Conservation (phyloP, 2,888 invertebrate species). For the Coelopa pilipes region DNA sequence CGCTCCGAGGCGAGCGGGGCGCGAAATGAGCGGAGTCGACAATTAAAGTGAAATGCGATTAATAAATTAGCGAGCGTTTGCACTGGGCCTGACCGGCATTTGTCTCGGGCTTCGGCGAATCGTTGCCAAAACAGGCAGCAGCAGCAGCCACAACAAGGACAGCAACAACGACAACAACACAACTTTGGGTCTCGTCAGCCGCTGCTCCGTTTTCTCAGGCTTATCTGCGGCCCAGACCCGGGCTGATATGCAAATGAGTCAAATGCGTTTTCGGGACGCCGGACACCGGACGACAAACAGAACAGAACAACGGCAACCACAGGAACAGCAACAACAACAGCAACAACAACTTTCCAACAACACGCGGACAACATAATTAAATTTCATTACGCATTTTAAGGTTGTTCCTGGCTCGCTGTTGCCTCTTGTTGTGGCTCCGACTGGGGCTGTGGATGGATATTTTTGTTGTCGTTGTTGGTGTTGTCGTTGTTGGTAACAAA, state of each 20-base stretch:
- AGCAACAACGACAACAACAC: not conserved
- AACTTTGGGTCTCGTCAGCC: not conserved
- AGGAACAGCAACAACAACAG: conserved; percentile 6
- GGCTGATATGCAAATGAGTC: conserved; percentile 26
- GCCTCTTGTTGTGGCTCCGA: not conserved
- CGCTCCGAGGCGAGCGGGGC: too few relatives aligned
- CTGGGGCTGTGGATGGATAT: conserved; percentile 4
- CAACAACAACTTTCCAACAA: conserved; percentile 9
- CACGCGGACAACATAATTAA: conserved; percentile 58
- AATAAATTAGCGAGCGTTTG: conserved; percentile 6
- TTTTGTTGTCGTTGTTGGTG: not conserved
- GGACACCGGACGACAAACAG: not conserved
- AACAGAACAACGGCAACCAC: not conserved
- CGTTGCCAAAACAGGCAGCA: not conserved
- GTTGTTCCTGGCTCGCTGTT: conserved; percentile 9
- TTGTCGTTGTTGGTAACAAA: conserved; percentile 20
- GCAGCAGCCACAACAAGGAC: not conserved
- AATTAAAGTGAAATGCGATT: conserved; percentile 3
- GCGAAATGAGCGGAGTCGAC: too few relatives aligned
- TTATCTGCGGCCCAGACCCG: not conserved
- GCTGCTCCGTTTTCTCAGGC: not conserved
- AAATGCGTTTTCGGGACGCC: conserved; percentile 11
- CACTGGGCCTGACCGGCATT: not conserved
- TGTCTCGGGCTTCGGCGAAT: conserved; percentile 1
- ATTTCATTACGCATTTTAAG: conserved; percentile 55